phyloP scores from a whole-genome alignment of 2,888 invertebrate genomes.

The Acutogordius australiensis region DNA sequence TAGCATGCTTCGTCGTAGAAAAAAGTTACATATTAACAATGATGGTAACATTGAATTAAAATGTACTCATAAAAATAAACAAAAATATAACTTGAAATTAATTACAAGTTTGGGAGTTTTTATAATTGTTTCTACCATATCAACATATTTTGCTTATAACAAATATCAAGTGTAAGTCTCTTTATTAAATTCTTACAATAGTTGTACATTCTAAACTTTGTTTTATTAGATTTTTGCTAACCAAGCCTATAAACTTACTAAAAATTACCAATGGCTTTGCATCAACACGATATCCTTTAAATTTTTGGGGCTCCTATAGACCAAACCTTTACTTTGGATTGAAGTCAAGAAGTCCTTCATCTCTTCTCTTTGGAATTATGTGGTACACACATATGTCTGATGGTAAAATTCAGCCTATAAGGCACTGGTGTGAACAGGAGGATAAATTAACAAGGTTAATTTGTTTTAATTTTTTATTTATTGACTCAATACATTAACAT shows the following conservation, averaged over 20 bases:
- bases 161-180: too few relatives aligned
- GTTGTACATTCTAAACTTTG: too few relatives aligned
- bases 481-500: background rate
- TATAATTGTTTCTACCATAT: too few relatives aligned
- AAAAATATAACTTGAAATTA: too few relatives aligned
- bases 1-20: too few relatives aligned
- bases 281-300: constrained; percentile 29
- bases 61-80: too few relatives aligned
- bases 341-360: constrained; percentile 56
- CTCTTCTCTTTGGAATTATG: constrained; percentile 71
- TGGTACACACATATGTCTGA: constrained; percentile 44
- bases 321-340: constrained; percentile 60
- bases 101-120: too few relatives aligned
- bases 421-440: constrained; percentile 18
- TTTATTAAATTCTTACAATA: too few relatives aligned
- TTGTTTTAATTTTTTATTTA: background rate
- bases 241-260: background rate
- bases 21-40: too few relatives aligned
- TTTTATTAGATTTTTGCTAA: background rate
- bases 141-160: too few relatives aligned
- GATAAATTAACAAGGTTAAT: background rate
- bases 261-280: background rate
- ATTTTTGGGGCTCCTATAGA: constrained; percentile 74
- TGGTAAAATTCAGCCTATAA: constrained; percentile 42
- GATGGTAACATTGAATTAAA: too few relatives aligned